Percentiles rank a stretch among this genome's conserved stretches.
These are phyloP conservation scores for Mya arenaria DNA, from an alignment of 1,140 invertebrate genomes.

Conservation along the genomic window DNA sequence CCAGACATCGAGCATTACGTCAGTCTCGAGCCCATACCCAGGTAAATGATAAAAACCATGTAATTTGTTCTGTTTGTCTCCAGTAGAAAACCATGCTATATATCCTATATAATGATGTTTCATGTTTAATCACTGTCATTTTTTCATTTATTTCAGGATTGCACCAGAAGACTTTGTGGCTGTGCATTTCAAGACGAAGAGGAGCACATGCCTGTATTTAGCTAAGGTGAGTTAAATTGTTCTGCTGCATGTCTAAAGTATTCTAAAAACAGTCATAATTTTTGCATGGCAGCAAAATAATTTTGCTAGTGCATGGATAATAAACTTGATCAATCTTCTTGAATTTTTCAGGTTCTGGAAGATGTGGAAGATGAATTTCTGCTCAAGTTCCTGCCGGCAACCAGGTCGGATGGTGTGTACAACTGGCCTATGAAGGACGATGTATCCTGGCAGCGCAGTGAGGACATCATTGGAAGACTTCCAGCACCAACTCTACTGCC, in stretches of 20 bases:
- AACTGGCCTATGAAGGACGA: not conserved
- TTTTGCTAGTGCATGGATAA: not conserved
- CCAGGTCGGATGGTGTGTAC: not conserved
- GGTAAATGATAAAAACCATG: not conserved
- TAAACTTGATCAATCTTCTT: not conserved
- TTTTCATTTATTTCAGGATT: not conserved
- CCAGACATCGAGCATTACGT: conserved; percentile 18
- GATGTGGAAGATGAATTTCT: not conserved
- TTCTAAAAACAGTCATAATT: too few species aligned
- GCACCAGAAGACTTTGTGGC: conserved; percentile 12
- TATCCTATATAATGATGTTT: not conserved
- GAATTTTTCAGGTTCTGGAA: not conserved
- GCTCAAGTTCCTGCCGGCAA: not conserved
- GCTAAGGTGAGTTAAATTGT: not conserved
- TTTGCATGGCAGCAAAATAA: not conserved
- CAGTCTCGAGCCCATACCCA: not conserved
- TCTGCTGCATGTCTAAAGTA: too few species aligned
- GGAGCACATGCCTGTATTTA: not conserved
- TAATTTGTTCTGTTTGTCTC: not conserved
- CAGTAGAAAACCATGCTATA: not conserved
- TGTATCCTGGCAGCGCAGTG: not conserved
- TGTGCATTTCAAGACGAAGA: not conserved
- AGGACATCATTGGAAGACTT: not conserved
- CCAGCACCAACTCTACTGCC: not conserved
- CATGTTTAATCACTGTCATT: not conserved